Conservation (phyloP, 2,113 vertebrate genomes). For the Chionis minor region DNA sequence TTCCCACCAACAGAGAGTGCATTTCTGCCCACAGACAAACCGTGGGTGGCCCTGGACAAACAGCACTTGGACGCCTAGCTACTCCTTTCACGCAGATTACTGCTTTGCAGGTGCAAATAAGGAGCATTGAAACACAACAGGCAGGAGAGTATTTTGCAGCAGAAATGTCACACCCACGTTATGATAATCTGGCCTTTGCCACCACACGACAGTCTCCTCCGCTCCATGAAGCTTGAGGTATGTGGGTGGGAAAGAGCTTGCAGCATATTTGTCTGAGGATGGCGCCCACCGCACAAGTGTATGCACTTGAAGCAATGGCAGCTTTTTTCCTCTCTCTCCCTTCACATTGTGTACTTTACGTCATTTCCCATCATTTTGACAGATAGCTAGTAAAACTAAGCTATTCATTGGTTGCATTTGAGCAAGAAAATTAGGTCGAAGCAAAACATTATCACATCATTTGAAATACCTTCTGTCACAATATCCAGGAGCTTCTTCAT, state of each 20-base stretch:
- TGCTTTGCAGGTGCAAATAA: neutral
- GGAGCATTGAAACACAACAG: neutral
- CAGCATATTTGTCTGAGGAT: neutral
- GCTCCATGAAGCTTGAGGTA: neutral
- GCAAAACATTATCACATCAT: neutral
- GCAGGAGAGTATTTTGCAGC: neutral
- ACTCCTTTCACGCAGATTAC: neutral
- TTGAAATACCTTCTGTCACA: neutral
- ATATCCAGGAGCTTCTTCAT: neutral
- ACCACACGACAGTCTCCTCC: conserved; percentile 17
- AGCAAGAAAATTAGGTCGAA: neutral
- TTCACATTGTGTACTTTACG: neutral
- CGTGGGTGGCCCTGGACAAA: neutral
- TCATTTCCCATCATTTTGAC: neutral
- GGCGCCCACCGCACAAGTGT: neutral
- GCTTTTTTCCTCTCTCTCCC: neutral
- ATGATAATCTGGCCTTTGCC: conserved; percentile 42
- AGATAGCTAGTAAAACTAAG: neutral
- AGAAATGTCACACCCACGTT: conserved; percentile 31
- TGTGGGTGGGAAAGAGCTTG: conserved; percentile 13
- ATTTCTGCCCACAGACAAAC: neutral
- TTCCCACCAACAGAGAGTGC: neutral
- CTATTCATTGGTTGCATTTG: neutral
- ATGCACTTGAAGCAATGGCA: neutral
- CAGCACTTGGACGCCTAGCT: neutral